Percentiles rank a stretch among this genome's conserved stretches.
Conservation (phyloP, 2,113 vertebrate genomes). For the Crotalus tigris region DNA sequence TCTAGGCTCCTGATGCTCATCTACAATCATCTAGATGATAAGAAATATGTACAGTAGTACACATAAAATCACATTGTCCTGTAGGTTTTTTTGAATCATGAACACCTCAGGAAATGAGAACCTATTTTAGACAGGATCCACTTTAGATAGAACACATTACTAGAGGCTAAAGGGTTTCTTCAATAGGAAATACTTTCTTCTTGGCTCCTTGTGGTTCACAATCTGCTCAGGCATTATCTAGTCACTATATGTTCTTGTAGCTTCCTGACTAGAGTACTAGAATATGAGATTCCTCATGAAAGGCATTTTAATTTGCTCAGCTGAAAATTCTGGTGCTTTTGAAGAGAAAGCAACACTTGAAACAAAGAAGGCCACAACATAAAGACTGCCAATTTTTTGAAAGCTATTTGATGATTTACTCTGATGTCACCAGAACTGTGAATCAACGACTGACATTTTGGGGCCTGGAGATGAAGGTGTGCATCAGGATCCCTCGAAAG, state of each 20-base stretch:
- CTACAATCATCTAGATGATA: not conserved
- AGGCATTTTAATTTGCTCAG: not conserved
- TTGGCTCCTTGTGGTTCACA: not conserved
- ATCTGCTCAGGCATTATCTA: not conserved
- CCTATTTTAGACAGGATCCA: not conserved
- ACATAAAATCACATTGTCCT: not conserved
- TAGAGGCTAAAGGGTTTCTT: not conserved
- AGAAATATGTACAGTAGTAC: not conserved
- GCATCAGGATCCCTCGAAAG: not conserved
- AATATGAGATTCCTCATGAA: not conserved
- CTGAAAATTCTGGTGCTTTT: not conserved
- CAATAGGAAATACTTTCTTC: not conserved
- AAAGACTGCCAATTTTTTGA: not conserved
- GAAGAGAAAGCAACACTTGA: not conserved
- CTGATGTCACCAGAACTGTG: not conserved
- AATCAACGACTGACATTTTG: not conserved
- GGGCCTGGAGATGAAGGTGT: not conserved
- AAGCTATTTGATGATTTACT: not conserved
- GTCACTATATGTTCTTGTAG: not conserved
- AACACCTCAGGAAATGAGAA: not conserved
- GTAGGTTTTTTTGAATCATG: not conserved
- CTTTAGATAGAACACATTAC: not conserved
- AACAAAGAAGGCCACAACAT: not conserved
- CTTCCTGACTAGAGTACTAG: not conserved
- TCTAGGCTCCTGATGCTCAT: not conserved